Base-by-base conservation (phyloP, 2,888 invertebrate species). In the Saturnia pavonia region DNA sequence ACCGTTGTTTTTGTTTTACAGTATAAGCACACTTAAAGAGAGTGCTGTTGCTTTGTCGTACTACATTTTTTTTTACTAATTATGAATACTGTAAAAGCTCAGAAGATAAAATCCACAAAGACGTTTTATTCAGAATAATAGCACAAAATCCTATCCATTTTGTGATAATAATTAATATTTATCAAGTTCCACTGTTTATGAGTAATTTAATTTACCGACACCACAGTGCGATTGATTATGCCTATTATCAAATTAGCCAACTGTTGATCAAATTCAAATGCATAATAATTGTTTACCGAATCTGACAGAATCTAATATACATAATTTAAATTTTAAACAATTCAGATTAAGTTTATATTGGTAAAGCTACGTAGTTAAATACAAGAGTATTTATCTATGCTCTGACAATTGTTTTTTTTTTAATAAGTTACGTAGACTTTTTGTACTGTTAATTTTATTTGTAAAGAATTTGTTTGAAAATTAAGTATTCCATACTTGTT, bases 261-360 rank as follows among this genome's bases (percentile, higher is more conserved):
- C 27, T 27, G 60, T 63, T 25, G 60, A 27, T 63, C 60, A 63
- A 63, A 34, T 34, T 63, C 60, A 19, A 40, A 65, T 65, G 19
- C 40, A 40, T 65, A 68, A 34, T n/a, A 27, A 25, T 25, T 25
- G 34, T 48, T 54, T 51, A 16, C 19, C 6, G 19, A 68, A 68
- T 45, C 34, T 19, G 19, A 27, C n/a, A 43, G 6, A 68, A 51
- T 45, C n/a, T 34, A 34, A 22, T 34, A 48, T 48, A 22, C 34
- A 14, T 68, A 51, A 51, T 8, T 65, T n/a, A 16, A 63, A 40
- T 40, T 40, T 68, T 40, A 66, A 69, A 69, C 65, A 43, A 67
- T 73, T 72, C 70, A 73, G 69, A 73, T 72, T 69, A 68, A 70
- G 69, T 69, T 71, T 70, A 69, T 66, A 70, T 69, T 68, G 25